Evolutionary conservation across 2,888 invertebrate genomes (phyloP).

Genomic region (Agonopterix arenella): DNA sequence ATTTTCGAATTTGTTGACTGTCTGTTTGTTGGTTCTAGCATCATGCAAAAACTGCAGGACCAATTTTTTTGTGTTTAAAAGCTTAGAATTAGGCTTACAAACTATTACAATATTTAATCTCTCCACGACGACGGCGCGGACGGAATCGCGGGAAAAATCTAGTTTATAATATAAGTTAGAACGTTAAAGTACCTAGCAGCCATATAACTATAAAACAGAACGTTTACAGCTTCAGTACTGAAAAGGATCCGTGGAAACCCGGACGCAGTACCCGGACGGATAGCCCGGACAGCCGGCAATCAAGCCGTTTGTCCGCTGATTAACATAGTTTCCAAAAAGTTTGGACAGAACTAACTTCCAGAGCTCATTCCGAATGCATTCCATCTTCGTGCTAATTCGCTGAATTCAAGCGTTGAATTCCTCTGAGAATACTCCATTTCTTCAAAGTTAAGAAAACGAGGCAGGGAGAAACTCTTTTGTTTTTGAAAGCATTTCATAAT

Average conservation of each 20-base stretch:
- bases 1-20: too few species aligned
- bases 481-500: slow-evolving; percentile 9
- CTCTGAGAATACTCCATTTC: slow-evolving; percentile 11
- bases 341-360: slow-evolving; percentile 22
- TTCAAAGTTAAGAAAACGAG: slow-evolving; percentile 9
- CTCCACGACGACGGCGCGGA: too few species aligned
- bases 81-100: too few species aligned
- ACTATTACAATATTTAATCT: too few species aligned
- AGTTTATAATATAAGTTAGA: too few species aligned
- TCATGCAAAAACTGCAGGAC: too few species aligned
- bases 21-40: too few species aligned
- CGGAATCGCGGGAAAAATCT: too few species aligned
- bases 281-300: slow-evolving; percentile 14
- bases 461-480: slow-evolving; percentile 4
- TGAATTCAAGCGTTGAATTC: slow-evolving; percentile 24
- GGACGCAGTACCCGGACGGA: background rate
- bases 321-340: slow-evolving; percentile 36
- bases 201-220: too few species aligned
- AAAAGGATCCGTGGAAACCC: background rate
- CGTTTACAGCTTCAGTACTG: too few species aligned
- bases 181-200: too few species aligned
- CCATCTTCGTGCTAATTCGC: slow-evolving; percentile 22
- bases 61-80: too few species aligned
- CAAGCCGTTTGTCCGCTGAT: slow-evolving; percentile 31
- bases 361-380: slow-evolving; percentile 25